Evolutionary conservation across 2,113 vertebrate species (phyloP), one percentile per base, ranked within the genome.

Genomic region (Phoenicopterus ruber): DNA sequence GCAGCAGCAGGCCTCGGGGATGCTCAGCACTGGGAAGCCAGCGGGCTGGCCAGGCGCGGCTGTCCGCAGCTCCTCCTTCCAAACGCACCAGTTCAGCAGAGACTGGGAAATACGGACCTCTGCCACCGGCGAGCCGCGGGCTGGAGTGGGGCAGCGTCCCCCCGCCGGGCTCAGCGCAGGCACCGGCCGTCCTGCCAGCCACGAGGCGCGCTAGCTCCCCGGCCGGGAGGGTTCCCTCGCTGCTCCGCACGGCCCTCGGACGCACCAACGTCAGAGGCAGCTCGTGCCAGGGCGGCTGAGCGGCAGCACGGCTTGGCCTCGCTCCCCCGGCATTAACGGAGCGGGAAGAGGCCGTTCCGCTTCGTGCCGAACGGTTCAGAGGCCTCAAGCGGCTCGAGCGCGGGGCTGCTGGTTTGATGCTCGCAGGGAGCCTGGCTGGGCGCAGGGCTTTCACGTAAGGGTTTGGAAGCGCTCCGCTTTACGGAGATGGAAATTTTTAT

Each of bases 311-410:
- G 61, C 36, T 36, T 16, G 14, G 55, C 55, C 38, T 22, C 28
- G 15, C 26, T 54, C 16, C 57, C 57, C 55, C 29, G 2, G 18
- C 42, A 2, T 1, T 7, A 8, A 10, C 4, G 20, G 22, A 21
- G 59, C 5, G 26, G 67, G 67, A 38, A 42, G 42, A 42, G 50
- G 57, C 86, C 6, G 8, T 20, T 54, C 7, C 44, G 16, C 34
- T n/a, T 15, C 10, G 7, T 4, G 19, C 49, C 2, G 18, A 29
- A 3, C 0, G 9, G 26, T 19, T n/a, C 44, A 0, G 49, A 55
- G 65, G n/a, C 21, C n/a, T 21, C 11, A 20, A 15, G 36, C 1
- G n/a, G 17, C n/a, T 21, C 11, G 24, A 15, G 36, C 1, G 6
- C 7, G 3, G 34, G 1, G 24, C 24, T 28, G 29, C 16, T 2